A percentile compares a stretch with the other conserved stretches of the same genome.
These are phyloP conservation scores for Yponomeuta malinellus DNA, from an alignment of 2,888 invertebrate species.

Conservation along the genomic window DNA sequence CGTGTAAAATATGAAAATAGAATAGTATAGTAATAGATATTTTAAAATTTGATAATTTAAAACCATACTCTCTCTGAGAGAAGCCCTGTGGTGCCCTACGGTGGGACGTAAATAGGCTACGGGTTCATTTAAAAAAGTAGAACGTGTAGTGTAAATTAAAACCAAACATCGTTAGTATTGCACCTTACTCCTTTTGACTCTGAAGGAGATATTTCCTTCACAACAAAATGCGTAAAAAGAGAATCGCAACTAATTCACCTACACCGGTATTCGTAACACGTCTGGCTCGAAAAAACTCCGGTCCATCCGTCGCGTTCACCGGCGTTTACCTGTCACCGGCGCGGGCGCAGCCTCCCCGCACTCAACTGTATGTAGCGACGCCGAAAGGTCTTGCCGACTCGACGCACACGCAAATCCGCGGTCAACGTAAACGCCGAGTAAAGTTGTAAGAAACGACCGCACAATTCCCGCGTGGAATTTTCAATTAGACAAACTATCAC, in stretches of 20 bases:
- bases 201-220: not conserved
- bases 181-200: not conserved
- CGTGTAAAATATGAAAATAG: no score
- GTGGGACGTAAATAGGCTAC: no score
- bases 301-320: not conserved
- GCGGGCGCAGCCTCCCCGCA: slow-evolving; percentile 15
- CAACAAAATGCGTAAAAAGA: not conserved
- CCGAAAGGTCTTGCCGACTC: slow-evolving; percentile 19
- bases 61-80: no score
- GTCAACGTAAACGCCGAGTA: not conserved
- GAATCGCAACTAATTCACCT: not conserved
- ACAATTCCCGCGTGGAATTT: slow-evolving; percentile 39
- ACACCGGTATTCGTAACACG: not conserved
- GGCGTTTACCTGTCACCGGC: not conserved
- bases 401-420: slow-evolving; percentile 12
- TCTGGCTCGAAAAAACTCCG: not conserved
- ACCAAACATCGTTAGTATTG: no score
- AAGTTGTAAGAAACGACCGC: slow-evolving; percentile 11
- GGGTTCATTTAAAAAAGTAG: no score
- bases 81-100: no score
- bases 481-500: slow-evolving; percentile 54
- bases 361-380: slow-evolving; percentile 19
- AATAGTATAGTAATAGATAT: no score
- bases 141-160: no score
- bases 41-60: no score